Evolutionary conservation across 2,797 vertebrate genomes (phyloP).

Genomic region (Rhabdomys pumilio): DNA sequence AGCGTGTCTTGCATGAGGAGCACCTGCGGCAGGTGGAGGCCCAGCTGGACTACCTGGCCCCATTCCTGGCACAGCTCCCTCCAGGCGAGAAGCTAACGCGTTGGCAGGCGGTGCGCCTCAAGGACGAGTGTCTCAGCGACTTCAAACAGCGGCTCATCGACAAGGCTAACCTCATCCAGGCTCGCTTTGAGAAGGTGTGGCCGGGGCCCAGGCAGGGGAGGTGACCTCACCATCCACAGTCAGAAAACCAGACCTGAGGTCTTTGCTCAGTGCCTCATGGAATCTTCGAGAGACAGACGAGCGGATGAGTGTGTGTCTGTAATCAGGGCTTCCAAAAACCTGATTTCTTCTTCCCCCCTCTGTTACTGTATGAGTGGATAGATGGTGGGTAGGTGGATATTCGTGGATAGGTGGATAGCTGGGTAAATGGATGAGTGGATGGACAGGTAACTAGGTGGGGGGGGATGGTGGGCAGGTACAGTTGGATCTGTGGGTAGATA

Average conservation of each 20-base stretch:
- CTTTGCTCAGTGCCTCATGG: not conserved
- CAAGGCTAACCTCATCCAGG: conserved; percentile 91
- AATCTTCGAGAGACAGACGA: not conserved
- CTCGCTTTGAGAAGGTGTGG: conserved; percentile 90
- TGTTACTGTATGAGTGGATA: no score
- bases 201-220: not conserved
- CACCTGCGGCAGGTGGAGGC: conserved; percentile 82
- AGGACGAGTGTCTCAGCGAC: conserved; percentile 89
- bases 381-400: not conserved
- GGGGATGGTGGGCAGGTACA: not conserved
- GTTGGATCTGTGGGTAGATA: not conserved
- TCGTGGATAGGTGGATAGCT: accelerated
- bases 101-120: conserved; percentile 86
- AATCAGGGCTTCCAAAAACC: not conserved
- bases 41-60: conserved; percentile 90
- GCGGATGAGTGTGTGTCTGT: not conserved
- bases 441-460: not conserved
- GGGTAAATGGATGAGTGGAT: no score
- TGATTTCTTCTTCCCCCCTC: not conserved
- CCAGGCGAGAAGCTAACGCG: conserved; percentile 84
- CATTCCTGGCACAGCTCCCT: conserved; percentile 88
- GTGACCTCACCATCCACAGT: not conserved
- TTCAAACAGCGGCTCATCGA: conserved; percentile 89
- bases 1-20: conserved; percentile 86
- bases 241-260: not conserved